Base-by-base conservation (phyloP, 2,113 vertebrate genomes). In the Chauna torquata region DNA sequence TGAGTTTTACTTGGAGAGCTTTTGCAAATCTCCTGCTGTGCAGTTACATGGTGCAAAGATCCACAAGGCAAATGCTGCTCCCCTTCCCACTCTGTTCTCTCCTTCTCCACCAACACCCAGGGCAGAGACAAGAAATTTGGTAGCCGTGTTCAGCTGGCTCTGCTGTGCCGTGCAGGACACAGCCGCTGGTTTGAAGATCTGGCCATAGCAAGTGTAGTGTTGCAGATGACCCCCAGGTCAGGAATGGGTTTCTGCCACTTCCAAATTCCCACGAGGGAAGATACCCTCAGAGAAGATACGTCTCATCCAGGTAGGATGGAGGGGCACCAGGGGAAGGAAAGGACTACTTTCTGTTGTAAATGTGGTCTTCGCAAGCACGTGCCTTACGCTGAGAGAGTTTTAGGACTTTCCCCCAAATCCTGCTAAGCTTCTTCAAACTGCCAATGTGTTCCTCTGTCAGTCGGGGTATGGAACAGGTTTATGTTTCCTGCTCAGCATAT, bases 401-500 rank as follows among this genome's bases (percentile, higher is more conserved):
- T 65, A 92, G 89, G 66, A 82, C 38, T 89, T 96, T 75, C 70
- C 61, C 84, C 57, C 78, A 76, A 78, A 91, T 72, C 80, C 79
- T 92, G 78, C 70, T 94, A 92, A 80, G 77, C 77, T 93, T 55
- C 69, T 92, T 74, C 84, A 86, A 1, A 93, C 82, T 96, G 97
- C 92, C 82, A 79, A 27, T 32, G 64, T 49, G 24, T 86, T 96
- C 70, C 65, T 90, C 71, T 91, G 74, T 95, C 2, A 2, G 74
- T 92, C 89, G 42, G 61, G 36, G 45, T 93, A 91, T 92, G 85
- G 61, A 96, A 92, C 93, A 96, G 85, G 87, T 84, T 96, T 94
- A 52, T 76, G 40, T 88, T 95, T 96, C 96, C 91, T 96, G 47
- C 69, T 95, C 72, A 93, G 89, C 96, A 97, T 94, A 97, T 97